Conservation (phyloP, 2,888 invertebrate species). For the Ethmia dodecea region DNA sequence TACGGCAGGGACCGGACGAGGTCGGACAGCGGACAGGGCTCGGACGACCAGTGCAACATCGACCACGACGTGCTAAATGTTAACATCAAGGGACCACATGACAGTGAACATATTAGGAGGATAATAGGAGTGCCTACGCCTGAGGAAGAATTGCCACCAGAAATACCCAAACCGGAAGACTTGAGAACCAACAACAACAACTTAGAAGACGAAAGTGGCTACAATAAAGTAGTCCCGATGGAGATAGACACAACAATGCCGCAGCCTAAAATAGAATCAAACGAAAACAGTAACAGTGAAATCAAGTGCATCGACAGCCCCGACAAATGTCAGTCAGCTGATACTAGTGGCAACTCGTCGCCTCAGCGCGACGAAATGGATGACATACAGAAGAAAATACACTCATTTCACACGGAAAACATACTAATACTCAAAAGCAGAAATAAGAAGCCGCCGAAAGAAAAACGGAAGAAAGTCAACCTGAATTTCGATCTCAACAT, state of each 20-base stretch:
- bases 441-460: constrained; percentile 75
- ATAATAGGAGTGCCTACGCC: constrained; percentile 66
- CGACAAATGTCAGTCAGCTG: constrained; percentile 57
- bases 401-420: constrained; percentile 80
- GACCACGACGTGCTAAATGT: constrained; percentile 58
- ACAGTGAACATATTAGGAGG: constrained; percentile 57
- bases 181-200: constrained; percentile 57
- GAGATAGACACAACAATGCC: constrained; percentile 60
- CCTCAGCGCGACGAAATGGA: constrained; percentile 76
- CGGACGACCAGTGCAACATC: constrained; percentile 62
- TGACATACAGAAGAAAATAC: constrained; percentile 79
- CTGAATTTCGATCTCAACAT: constrained; percentile 72
- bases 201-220: constrained; percentile 53
- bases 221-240: constrained; percentile 64
- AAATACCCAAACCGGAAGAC: constrained; percentile 44
- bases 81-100: constrained; percentile 55
- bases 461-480: constrained; percentile 74
- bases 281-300: constrained; percentile 38
- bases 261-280: constrained; percentile 54
- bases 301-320: constrained; percentile 53
- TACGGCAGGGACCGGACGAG: constrained; percentile 60
- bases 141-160: constrained; percentile 53
- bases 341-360: constrained; percentile 70
- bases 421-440: constrained; percentile 78
- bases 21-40: constrained; percentile 67